Percentiles rank a stretch among this genome's conserved stretches.
These are phyloP conservation scores for Amiota minor DNA, from an alignment of 2,888 invertebrate species.

Conservation along the genomic window DNA sequence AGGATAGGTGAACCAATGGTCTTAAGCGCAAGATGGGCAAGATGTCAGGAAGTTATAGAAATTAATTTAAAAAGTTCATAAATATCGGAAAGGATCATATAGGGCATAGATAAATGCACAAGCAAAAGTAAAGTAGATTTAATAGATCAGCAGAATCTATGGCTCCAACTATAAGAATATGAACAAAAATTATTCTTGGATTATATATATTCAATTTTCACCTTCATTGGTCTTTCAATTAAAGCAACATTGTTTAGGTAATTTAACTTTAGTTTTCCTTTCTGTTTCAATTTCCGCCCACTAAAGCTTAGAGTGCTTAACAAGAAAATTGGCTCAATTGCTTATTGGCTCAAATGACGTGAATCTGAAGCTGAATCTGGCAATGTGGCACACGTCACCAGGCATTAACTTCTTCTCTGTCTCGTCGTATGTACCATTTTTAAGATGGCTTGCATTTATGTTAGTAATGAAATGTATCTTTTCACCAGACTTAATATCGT, in stretches of 20 bases:
- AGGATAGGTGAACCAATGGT: too few relatives aligned
- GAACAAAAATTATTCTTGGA: too few relatives aligned
- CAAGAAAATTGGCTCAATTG: constrained; percentile 63
- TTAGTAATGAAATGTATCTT: background rate
- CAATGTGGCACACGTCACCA: constrained; percentile 25
- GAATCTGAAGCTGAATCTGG: constrained; percentile 10
- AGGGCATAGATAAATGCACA: too few relatives aligned
- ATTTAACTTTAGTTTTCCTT: background rate
- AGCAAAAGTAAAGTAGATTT: too few relatives aligned
- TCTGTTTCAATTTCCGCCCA: constrained; percentile 42
- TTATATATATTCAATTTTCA: constrained; percentile 60
- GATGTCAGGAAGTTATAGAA: too few relatives aligned
- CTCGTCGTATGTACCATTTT: too few relatives aligned
- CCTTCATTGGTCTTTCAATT: constrained; percentile 63
- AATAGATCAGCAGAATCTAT: too few relatives aligned
- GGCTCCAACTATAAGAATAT: too few relatives aligned
- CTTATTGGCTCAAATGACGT: constrained; percentile 50
- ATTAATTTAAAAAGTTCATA: too few relatives aligned
- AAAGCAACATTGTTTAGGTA: constrained; percentile 30
- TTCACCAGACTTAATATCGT: background rate
- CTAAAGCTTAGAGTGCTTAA: constrained; percentile 49
- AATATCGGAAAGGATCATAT: too few relatives aligned
- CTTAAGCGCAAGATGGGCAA: too few relatives aligned
- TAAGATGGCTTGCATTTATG: background rate
- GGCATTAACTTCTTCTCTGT: background rate